Conservation (phyloP, 2,888 invertebrate species). For the Dynastes maya region DNA sequence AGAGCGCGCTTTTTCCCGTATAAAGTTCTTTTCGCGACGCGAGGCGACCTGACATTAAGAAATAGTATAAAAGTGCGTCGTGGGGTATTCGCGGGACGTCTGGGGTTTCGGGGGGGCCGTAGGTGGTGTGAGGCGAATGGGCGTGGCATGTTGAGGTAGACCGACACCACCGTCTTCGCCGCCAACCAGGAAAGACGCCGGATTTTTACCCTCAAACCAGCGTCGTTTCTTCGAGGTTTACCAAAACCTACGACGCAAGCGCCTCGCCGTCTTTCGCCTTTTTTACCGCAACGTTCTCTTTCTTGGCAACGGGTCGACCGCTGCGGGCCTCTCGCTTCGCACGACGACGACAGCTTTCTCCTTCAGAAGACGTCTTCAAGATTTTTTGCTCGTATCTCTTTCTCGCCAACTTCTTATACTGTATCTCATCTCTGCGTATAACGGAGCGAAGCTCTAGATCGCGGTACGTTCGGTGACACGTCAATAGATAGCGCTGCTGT, state of each 20-base stretch:
- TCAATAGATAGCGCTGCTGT: conserved; percentile 34
- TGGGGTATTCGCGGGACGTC: conserved; percentile 62
- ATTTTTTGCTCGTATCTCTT: conserved; percentile 59
- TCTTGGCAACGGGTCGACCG: conserved; percentile 33
- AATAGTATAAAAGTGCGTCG: conserved; percentile 68
- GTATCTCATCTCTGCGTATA: conserved; percentile 60
- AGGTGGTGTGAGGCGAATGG: conserved; percentile 65
- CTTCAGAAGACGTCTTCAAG: conserved; percentile 60
- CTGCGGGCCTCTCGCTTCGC: conserved; percentile 42
- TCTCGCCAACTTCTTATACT: conserved; percentile 63
- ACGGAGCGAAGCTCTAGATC: conserved; percentile 22
- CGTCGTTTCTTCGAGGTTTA: conserved; percentile 73
- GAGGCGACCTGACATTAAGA: conserved; percentile 70
- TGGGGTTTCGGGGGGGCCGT: conserved; percentile 59
- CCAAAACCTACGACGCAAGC: conserved; percentile 68
- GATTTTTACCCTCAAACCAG: conserved; percentile 73
- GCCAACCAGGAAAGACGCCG: conserved; percentile 73
- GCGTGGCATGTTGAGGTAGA: conserved; percentile 73
- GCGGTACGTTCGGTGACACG: conserved; percentile 39
- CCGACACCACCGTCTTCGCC: conserved; percentile 71
- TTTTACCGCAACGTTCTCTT: conserved; percentile 46
- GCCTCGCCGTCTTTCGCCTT: conserved; percentile 58
- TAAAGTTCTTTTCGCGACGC: conserved; percentile 69
- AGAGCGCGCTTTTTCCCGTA: conserved; percentile 49
- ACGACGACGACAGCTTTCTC: conserved; percentile 60